Conservation (phyloP, 2,797 vertebrate genomes). For the Aplochiton taeniatus region DNA sequence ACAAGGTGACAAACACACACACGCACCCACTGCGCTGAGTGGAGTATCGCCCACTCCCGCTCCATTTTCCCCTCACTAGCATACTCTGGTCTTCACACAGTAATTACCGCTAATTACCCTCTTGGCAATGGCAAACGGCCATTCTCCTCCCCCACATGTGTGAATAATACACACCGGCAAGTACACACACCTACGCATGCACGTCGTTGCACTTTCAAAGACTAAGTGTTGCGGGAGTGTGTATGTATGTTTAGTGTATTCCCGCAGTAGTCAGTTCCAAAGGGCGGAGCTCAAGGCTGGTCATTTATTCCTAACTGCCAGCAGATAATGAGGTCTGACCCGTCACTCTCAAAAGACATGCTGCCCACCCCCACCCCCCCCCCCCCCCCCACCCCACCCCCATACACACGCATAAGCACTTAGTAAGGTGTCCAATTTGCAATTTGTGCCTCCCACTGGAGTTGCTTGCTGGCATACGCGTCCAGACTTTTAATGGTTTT, state of each 20-base stretch:
- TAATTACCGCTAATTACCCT: conserved; percentile 73
- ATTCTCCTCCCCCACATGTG: conserved; percentile 35
- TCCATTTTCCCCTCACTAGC: conserved; percentile 57
- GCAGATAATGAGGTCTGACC: neutral
- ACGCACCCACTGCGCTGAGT: conserved; percentile 23
- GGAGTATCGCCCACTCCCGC: conserved; percentile 46
- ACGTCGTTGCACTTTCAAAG: neutral
- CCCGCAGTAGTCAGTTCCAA: too few species aligned
- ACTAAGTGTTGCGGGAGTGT: neutral
- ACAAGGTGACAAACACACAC: neutral
- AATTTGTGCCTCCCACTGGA: too few species aligned
- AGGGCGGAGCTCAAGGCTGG: too few species aligned
- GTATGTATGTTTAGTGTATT: neutral
- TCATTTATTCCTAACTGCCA: too few species aligned
- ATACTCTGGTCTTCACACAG: conserved; percentile 58
- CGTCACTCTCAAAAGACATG: neutral
- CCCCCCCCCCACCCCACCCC: too few species aligned
- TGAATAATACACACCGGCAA: neutral
- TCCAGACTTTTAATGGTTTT: too few species aligned
- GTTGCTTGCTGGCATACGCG: too few species aligned
- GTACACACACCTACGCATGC: conserved; percentile 8
- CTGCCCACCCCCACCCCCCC: neutral
- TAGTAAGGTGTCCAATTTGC: too few species aligned
- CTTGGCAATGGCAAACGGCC: conserved; percentile 62
- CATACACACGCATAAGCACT: neutral